These are phyloP conservation scores for Zaprionus africanus DNA, from an alignment of 1,140 invertebrate species.

Conservation along the genomic window DNA sequence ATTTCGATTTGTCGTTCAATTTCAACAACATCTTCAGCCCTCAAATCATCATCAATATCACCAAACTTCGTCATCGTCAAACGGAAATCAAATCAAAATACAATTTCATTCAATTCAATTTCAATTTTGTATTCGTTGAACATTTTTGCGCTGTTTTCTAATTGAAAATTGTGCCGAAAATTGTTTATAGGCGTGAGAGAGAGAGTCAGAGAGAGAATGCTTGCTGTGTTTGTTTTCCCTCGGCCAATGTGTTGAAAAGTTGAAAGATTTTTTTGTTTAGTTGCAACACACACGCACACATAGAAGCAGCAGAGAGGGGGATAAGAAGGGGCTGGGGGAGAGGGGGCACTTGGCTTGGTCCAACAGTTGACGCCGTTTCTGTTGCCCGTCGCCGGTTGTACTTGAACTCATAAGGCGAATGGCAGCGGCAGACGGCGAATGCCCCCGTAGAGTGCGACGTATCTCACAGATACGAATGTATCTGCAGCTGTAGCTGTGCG, in stretches of 20 bases:
- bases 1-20: slow-evolving; percentile 14
- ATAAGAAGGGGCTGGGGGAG: not conserved
- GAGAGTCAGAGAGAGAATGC: slow-evolving; percentile 15
- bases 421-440: slow-evolving; percentile 26
- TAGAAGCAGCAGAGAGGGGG: not conserved
- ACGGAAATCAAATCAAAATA: slow-evolving; percentile 75
- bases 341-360: slow-evolving; percentile 12
- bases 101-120: slow-evolving; percentile 66
- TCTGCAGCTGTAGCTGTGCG: slow-evolving; percentile 27
- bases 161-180: slow-evolving; percentile 80
- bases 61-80: slow-evolving; percentile 39
- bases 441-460: slow-evolving; percentile 33
- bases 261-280: slow-evolving; percentile 58
- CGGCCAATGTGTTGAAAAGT: slow-evolving; percentile 57
- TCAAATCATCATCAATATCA: not conserved
- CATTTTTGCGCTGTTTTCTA: slow-evolving; percentile 47
- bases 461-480: slow-evolving; percentile 39
- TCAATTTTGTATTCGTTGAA: slow-evolving; percentile 71
- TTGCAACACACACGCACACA: slow-evolving; percentile 9
- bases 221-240: slow-evolving; percentile 40
- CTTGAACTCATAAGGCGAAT: slow-evolving; percentile 65
- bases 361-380: slow-evolving; percentile 59
- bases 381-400: slow-evolving; percentile 65
- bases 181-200: slow-evolving; percentile 26
- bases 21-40: slow-evolving; percentile 16